Evolutionary conservation across 2,113 vertebrate genomes (phyloP).

Genomic region (Hemichromis elongatus): DNA sequence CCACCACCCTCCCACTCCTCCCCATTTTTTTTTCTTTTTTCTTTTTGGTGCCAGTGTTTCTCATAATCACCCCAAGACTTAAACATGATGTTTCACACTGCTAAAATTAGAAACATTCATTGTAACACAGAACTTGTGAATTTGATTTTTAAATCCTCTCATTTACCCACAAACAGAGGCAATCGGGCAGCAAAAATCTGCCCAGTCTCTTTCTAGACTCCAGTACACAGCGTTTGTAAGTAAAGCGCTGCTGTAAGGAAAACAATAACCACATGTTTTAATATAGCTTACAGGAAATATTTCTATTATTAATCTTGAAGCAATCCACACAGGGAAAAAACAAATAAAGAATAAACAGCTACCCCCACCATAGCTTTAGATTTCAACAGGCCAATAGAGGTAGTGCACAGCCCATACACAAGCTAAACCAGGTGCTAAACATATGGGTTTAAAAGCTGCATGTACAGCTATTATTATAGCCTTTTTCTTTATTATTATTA

Average conservation of each 20-base stretch:
- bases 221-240: neutral
- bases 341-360: neutral
- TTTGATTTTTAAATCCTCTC: neutral
- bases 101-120: neutral
- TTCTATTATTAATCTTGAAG: neutral
- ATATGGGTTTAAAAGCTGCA: neutral
- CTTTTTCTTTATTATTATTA: neutral
- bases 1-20: conserved; percentile 10
- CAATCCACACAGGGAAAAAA: neutral
- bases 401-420: neutral
- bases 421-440: neutral
- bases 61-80: conserved; percentile 8
- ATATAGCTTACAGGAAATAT: neutral
- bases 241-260: neutral
- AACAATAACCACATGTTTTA: conserved; percentile 2
- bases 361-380: neutral
- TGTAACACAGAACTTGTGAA: neutral
- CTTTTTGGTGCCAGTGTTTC: neutral
- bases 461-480: neutral
- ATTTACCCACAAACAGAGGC: neutral
- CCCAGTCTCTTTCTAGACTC: neutral
- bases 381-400: neutral
- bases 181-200: neutral
- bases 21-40: neutral
- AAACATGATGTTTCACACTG: conserved; percentile 3